Evolutionary conservation across 1,140 invertebrate species (phyloP).

Genomic region (Lepidurus apus): DNA sequence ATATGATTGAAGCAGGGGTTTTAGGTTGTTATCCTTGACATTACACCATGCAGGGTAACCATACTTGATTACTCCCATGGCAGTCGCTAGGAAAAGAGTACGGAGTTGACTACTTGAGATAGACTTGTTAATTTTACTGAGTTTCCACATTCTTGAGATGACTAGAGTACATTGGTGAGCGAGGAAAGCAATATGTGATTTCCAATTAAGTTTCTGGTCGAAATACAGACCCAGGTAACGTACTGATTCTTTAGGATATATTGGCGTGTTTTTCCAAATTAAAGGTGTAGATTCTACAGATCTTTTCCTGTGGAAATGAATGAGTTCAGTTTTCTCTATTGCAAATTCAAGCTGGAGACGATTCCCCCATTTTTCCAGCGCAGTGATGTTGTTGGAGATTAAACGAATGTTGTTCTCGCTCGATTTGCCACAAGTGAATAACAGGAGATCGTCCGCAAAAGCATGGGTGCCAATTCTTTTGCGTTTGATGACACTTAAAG

Average conservation of each 20-base stretch:
- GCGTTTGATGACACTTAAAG: slow-evolving; percentile 20
- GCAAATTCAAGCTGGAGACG: slow-evolving; percentile 13
- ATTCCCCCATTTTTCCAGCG: slow-evolving; percentile 22
- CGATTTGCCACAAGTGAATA: slow-evolving; percentile 12
- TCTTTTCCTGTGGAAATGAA: slow-evolving; percentile 19
- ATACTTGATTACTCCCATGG: too few relatives aligned
- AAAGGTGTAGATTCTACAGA: background rate
- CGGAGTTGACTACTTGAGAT: too few relatives aligned
- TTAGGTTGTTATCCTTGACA: too few relatives aligned
- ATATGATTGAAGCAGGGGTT: too few relatives aligned
- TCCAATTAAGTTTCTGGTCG: too few relatives aligned
- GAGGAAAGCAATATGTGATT: too few relatives aligned
- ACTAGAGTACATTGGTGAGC: too few relatives aligned
- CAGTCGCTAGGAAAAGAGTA: too few relatives aligned
- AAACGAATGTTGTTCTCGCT: background rate
- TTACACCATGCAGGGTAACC: too few relatives aligned
- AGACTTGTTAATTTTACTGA: too few relatives aligned
- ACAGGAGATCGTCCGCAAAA: slow-evolving; percentile 27
- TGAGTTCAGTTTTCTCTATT: slow-evolving; percentile 25
- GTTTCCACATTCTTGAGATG: too few relatives aligned
- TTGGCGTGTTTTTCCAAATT: slow-evolving; percentile 4
- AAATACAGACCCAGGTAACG: background rate
- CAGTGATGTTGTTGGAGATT: slow-evolving; percentile 19
- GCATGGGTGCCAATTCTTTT: slow-evolving; percentile 23
- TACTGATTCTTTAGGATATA: slow-evolving; percentile 24